Percentiles rank a stretch among this genome's conserved stretches.
Conservation (phyloP, 2,797 vertebrate species). For the Tokudaia muenninki region DNA sequence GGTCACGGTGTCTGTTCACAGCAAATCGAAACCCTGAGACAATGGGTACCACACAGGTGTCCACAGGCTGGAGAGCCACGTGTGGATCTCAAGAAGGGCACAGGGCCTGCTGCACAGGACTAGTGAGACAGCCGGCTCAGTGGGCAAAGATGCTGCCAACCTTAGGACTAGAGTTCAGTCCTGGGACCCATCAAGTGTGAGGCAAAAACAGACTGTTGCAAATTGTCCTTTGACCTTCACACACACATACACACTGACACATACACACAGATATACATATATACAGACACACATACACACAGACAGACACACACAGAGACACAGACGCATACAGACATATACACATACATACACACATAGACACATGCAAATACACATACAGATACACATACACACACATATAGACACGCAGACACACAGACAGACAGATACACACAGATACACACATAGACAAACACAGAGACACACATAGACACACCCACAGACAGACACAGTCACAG, state of each 20-base stretch:
- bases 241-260: neutral
- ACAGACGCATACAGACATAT: neutral
- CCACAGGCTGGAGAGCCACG: neutral
- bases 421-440: too few species aligned
- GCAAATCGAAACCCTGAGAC: too few species aligned
- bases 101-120: neutral
- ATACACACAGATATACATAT: too few species aligned
- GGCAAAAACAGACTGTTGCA: neutral
- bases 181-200: neutral
- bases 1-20: too few species aligned
- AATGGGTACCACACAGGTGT: neutral
- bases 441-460: too few species aligned
- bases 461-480: too few species aligned
- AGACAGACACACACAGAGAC: accelerated
- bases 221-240: neutral
- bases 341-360: too few species aligned
- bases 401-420: too few species aligned
- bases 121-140: neutral
- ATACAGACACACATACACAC: too few species aligned
- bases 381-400: too few species aligned
- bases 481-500: too few species aligned
- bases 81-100: neutral
- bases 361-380: too few species aligned
- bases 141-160: neutral
- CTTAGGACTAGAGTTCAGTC: neutral